These are phyloP conservation scores for Drosophila navojoa DNA, from an alignment of 1,140 invertebrate genomes.

Conservation along the genomic window DNA sequence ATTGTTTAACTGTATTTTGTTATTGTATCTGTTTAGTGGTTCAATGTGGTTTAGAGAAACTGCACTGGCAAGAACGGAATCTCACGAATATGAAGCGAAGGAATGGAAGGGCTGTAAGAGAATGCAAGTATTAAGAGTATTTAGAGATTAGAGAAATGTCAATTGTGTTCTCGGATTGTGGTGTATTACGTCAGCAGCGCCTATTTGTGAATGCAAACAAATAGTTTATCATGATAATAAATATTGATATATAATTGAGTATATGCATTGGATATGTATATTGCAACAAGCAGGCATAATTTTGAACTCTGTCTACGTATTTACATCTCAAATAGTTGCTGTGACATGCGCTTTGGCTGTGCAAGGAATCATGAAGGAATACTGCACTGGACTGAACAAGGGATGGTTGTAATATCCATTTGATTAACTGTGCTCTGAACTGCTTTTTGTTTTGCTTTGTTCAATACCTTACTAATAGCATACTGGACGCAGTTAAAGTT, in stretches of 20 bases:
- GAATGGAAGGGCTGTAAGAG: conserved; percentile 80
- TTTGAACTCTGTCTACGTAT: conserved; percentile 30
- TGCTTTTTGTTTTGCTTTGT: conserved; percentile 20
- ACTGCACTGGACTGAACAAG: conserved; percentile 31
- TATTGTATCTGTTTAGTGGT: conserved; percentile 42
- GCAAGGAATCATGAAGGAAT: conserved; percentile 59
- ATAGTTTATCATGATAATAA: conserved; percentile 27
- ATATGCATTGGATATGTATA: conserved; percentile 20
- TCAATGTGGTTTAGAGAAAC: conserved; percentile 71
- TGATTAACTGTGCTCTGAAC: conserved; percentile 27
- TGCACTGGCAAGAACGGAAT: conserved; percentile 80
- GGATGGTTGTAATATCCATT: conserved; percentile 3
- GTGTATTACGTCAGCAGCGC: conserved; percentile 2
- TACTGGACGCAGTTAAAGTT: conserved; percentile 69
- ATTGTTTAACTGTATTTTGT: conserved; percentile 52
- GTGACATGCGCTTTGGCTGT: conserved; percentile 22
- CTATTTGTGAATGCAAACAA: conserved; percentile 44
- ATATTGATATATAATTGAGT: conserved; percentile 1
- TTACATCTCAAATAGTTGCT: conserved; percentile 45
- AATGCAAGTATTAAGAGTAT: conserved; percentile 61
- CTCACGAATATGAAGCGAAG: conserved; percentile 80
- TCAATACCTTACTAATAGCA: conserved; percentile 83
- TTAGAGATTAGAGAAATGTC: conserved; percentile 64
- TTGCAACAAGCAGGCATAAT: conserved; percentile 24
- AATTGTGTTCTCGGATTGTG: conserved; percentile 19